These are phyloP conservation scores for Leptodirus hochenwartii DNA, from an alignment of 2,888 invertebrate genomes.

Conservation along the genomic window DNA sequence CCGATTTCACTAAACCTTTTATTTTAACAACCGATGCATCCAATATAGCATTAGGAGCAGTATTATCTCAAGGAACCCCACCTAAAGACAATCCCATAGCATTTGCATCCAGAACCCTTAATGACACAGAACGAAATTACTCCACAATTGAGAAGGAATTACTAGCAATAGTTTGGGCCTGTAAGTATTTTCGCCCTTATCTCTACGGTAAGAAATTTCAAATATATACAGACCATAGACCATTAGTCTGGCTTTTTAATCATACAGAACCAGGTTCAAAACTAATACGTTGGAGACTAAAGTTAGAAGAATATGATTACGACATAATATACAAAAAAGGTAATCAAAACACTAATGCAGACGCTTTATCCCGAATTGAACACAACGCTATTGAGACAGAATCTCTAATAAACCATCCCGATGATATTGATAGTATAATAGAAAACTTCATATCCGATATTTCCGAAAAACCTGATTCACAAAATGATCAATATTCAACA, in stretches of 20 bases:
- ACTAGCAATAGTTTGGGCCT: slow-evolving; percentile 12
- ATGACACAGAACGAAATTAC: slow-evolving; percentile 10
- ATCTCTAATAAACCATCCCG: slow-evolving; percentile 3
- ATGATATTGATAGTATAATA: slow-evolving; percentile 3
- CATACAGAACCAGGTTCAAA: slow-evolving; percentile 16
- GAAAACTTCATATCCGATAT: neutral
- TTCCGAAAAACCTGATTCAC: neutral
- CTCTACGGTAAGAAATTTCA: slow-evolving; percentile 10
- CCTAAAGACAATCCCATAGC: slow-evolving; percentile 13
- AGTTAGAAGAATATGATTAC: slow-evolving; percentile 17
- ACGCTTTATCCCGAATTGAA: slow-evolving; percentile 8
- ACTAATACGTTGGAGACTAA: slow-evolving; percentile 18
- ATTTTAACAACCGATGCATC: slow-evolving; percentile 7
- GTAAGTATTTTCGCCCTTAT: slow-evolving; percentile 13
- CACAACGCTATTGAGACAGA: slow-evolving; percentile 3
- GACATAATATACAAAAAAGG: slow-evolving; percentile 9
- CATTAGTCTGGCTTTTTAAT: slow-evolving; percentile 13
- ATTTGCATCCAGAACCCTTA: slow-evolving; percentile 17
- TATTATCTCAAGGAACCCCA: slow-evolving; percentile 8
- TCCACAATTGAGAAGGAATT: slow-evolving; percentile 14
- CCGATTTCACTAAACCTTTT: slow-evolving; percentile 7
- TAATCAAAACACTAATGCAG: slow-evolving; percentile 9
- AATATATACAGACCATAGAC: slow-evolving; percentile 11
- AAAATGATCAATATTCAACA: no score
- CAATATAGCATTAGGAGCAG: slow-evolving; percentile 9